Evolutionary conservation across 2,113 vertebrate genomes (phyloP), one percentile per base, ranked within the genome.

Genomic region (Piaya cayana): DNA sequence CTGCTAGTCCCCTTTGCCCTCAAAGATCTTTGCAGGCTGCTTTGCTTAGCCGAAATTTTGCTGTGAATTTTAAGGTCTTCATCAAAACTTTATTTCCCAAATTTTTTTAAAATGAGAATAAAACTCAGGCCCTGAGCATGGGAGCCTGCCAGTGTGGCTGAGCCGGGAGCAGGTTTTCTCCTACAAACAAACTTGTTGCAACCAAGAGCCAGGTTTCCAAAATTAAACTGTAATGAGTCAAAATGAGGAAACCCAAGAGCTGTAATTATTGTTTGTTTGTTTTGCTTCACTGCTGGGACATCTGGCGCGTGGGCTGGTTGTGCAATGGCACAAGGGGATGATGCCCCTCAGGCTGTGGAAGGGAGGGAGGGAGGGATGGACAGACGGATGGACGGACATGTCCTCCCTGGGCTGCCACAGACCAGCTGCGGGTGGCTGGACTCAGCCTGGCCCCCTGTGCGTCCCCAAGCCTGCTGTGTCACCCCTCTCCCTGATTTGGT

Each of bases 241-340:
- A 94, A 88, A 93, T 0, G 68, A 96, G 95, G 96, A 94, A 96
- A 96, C 82, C 59, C 37, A 9, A 88, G 94, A 77, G 75, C 95
- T 88, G 84, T 97, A 96, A 96, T 96, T 96, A 93, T 39, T 96
- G 95, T 94, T 95, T 96, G 86, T 90, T 97, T 92, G 91, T 92
- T 93, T 97, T 92, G 72, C 82, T 68, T 86, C 2, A 1, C 93
- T 89, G 72, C 87, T 92, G 89, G 94, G 60, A 95, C 96, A 97
- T 95, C 94, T 97, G 94, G 81, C 60, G 37, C 5, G 94, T 81
- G 89, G 94, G 95, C 67, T 62, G 91, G 53, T 91, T 93, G 91
- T 85, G 91, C 91, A 95, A 79, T 0, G 1, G 43, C 8, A 1
- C 43, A 9, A 78, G 75, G 81, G 81, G 89, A 91, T 0, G 30